These are phyloP conservation scores for Limnephilus lunatus DNA, from an alignment of 2,888 invertebrate species.

Conservation along the genomic window DNA sequence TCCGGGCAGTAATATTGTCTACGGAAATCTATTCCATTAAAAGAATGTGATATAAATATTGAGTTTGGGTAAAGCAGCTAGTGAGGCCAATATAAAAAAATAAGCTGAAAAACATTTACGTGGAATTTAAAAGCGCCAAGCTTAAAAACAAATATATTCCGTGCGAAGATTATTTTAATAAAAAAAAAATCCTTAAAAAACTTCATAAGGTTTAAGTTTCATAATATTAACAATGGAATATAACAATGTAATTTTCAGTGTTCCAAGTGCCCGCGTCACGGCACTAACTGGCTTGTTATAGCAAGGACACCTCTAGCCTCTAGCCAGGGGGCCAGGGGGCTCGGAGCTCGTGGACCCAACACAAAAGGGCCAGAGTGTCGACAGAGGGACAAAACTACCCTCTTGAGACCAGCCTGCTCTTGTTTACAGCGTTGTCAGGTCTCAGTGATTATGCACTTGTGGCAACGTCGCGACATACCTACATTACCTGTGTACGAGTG, in stretches of 20 bases:
- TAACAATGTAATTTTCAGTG: neutral
- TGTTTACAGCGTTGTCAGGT: conserved; percentile 56
- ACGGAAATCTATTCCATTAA: too few relatives aligned
- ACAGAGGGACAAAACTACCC: conserved; percentile 52
- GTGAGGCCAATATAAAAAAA: too few relatives aligned
- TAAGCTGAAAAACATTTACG: too few relatives aligned
- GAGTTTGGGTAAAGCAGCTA: too few relatives aligned
- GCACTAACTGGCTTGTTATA: conserved; percentile 30
- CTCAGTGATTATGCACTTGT: conserved; percentile 63
- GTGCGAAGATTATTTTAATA: neutral
- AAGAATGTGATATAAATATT: too few relatives aligned
- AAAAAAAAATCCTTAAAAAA: neutral
- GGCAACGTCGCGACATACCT: neutral
- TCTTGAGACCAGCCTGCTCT: conserved; percentile 47
- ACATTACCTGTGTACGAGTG: neutral
- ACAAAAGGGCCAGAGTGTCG: conserved; percentile 56
- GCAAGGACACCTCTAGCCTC: neutral
- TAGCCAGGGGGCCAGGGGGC: neutral
- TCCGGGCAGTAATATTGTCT: too few relatives aligned
- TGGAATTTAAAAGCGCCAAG: neutral
- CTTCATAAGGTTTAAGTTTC: neutral
- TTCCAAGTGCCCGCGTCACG: neutral
- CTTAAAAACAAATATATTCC: neutral
- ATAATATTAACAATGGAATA: neutral
- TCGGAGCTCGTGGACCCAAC: conserved; percentile 4